Base-by-base conservation (phyloP, 2,797 vertebrate species). In the Halcyon badia region DNA sequence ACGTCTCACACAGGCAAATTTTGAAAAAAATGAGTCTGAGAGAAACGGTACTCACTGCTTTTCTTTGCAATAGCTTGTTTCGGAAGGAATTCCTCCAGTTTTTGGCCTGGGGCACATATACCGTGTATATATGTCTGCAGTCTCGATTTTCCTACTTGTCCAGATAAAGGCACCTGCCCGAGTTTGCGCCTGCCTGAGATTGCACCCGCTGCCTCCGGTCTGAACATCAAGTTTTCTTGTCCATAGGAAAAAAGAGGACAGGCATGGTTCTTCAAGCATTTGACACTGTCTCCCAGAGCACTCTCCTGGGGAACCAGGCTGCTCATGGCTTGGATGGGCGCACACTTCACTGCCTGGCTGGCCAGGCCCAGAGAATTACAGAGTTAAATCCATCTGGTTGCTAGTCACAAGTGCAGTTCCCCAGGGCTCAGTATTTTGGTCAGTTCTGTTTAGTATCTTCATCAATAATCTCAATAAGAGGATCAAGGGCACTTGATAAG, bases 161-260 rank as follows among this genome's bases (percentile, higher is more conserved):
- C 33, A 51, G 62, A 28, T 31, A 72, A 91, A 24, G 19, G 30
- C 19, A 48, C 11, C 65, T 87, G 39, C n/a, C 44, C 35, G 39
- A 19, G 30, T 56, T 77, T 24, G 49, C 28, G 62, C 5, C 17
- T 39, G 65, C 25, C 26, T 0, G 1, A 77, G 56, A 33, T 6
- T 25, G 26, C 14, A 22, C 24, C 14, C 7, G 3, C 24, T 91
- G 39, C 35, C n/a, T 89, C 26, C 54, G 56, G 7, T 6, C 48
- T 61, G 35, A 71, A 48, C 8, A 33, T 30, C 11, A 31, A 15
- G 10, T 64, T 61, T 62, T 42, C 13, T 70, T 49, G 58, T 18
- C 58, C 17, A 7, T 1, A n/a, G 31, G 11, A 21, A 0, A 35
- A 54, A 33, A 0, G 1, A 35, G 16, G 24, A 35, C 26, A 51